Evolutionary conservation across 2,797 vertebrate genomes (phyloP).

Genomic region (Ptychadena robeensis): DNA sequence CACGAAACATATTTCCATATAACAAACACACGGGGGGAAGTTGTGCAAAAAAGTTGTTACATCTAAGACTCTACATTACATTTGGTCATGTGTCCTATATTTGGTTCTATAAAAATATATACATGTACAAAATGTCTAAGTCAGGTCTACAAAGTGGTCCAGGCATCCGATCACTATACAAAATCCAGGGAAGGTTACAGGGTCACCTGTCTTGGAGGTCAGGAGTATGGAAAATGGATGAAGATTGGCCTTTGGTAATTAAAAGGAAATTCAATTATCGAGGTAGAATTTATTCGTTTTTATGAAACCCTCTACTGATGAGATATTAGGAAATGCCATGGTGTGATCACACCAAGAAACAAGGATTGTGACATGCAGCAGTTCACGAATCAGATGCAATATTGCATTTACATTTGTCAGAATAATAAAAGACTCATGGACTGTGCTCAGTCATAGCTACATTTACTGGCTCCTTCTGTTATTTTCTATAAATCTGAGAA

Average conservation of each 20-base stretch:
- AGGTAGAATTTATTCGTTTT: slow-evolving; percentile 12
- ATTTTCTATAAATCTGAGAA: too few relatives aligned
- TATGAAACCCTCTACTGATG: background rate
- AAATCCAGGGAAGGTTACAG: slow-evolving; percentile 2
- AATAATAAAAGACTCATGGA: background rate
- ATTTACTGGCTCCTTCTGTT: too few relatives aligned
- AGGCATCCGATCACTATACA: slow-evolving; percentile 29
- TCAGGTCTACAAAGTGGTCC: slow-evolving; percentile 39
- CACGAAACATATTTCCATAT: slow-evolving; percentile 20
- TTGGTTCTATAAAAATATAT: slow-evolving; percentile 78
- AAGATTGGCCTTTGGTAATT: background rate
- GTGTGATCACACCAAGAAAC: background rate
- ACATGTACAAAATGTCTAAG: slow-evolving; percentile 76
- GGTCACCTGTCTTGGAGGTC: background rate
- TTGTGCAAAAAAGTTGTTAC: slow-evolving; percentile 68
- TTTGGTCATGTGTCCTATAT: slow-evolving; percentile 60
- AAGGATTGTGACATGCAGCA: too few relatives aligned
- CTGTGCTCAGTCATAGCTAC: too few relatives aligned
- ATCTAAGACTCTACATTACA: slow-evolving; percentile 67
- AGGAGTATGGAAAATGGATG: background rate
- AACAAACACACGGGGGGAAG: slow-evolving; percentile 57
- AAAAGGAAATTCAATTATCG: background rate
- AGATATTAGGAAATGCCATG: background rate
- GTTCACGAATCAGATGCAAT: background rate
- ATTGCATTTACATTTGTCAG: background rate